Conservation (phyloP, 2,888 invertebrate genomes). For the Cetonia aurata region DNA sequence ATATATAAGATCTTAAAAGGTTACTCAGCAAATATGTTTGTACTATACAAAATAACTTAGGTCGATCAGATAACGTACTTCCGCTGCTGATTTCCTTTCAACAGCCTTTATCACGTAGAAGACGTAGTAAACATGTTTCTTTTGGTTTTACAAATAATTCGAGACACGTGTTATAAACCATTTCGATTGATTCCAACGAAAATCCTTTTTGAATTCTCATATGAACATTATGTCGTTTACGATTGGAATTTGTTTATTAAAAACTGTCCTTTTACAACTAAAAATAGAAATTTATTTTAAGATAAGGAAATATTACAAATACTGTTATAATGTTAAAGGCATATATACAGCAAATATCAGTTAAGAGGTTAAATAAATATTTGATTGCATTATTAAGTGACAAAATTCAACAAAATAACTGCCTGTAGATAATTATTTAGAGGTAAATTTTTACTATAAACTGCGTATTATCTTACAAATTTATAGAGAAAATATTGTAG, state of each 20-base stretch:
- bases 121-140: not conserved
- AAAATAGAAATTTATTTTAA: slow-evolving; percentile 13
- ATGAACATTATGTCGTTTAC: no score
- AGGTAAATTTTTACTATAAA: no score
- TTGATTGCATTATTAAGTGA: slow-evolving; percentile 18
- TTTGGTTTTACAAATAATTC: not conserved
- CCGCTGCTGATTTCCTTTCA: slow-evolving; percentile 11
- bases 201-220: no score
- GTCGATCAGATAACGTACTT: slow-evolving; percentile 12
- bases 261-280: no score
- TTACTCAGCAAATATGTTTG: slow-evolving; percentile 1
- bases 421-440: no score
- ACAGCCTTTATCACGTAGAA: not conserved
- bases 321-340: slow-evolving; percentile 9
- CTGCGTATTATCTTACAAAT: no score
- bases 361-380: slow-evolving; percentile 23
- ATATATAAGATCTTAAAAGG: not conserved
- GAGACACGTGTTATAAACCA: no score
- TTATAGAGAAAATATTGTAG: no score
- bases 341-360: not conserved
- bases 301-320: slow-evolving; percentile 16
- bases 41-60: not conserved
- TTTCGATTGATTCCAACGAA: no score
- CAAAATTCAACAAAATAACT: slow-evolving; percentile 12
- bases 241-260: no score